phyloP scores from a whole-genome alignment of 2,113 vertebrate genomes.

The Sphyrna mokarran region DNA sequence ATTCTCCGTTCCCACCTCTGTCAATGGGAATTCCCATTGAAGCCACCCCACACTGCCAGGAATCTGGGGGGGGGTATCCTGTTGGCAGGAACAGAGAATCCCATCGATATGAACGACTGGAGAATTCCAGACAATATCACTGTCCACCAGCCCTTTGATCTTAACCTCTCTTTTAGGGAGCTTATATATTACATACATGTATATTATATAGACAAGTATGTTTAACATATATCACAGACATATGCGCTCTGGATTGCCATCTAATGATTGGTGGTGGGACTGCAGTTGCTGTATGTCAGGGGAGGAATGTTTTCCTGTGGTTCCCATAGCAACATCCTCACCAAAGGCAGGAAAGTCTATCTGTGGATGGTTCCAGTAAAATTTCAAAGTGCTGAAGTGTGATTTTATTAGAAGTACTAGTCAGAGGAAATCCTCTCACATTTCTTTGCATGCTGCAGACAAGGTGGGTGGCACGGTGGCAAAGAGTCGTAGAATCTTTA shows the following conservation, averaged over 20 bases:
- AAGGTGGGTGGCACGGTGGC: no score
- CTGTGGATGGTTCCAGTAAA: neutral
- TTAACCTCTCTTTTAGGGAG: neutral
- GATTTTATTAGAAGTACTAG: neutral
- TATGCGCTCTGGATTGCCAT: neutral
- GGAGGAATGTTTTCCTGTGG: neutral
- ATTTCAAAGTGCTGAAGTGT: neutral
- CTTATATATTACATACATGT: no score
- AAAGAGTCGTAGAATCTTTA: no score
- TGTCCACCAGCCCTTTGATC: neutral
- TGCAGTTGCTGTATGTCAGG: neutral
- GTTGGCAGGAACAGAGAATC: no score
- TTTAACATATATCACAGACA: no score
- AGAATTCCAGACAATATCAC: neutral
- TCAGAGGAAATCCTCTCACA: neutral
- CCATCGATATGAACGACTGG: no score
- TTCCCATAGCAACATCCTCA: neutral
- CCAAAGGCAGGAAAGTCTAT: neutral
- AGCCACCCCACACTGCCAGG: no score
- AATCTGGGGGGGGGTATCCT: no score
- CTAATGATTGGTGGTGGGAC: neutral
- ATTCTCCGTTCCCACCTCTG: no score
- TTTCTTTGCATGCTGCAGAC: neutral
- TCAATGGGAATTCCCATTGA: no score
- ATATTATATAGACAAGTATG: no score